phyloP scores from a whole-genome alignment of 2,797 vertebrate genomes.

The Alcedo atthis region DNA sequence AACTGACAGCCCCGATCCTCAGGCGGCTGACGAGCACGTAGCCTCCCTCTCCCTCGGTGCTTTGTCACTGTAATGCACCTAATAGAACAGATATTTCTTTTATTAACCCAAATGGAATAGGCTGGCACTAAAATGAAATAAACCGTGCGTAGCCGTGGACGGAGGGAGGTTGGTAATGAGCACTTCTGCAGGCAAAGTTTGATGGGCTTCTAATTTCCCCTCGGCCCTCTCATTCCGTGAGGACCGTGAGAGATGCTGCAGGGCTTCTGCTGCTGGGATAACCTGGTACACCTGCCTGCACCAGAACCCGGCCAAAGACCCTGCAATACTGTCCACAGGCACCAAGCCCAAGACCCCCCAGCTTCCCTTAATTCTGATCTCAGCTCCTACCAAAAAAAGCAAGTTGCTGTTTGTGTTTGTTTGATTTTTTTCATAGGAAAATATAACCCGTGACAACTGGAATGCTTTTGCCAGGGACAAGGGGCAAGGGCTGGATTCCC shows the following conservation, averaged over 20 bases:
- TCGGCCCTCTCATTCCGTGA: rapidly evolving
- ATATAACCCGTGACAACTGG: rapidly evolving
- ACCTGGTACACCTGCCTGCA: rapidly evolving
- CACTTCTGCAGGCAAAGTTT: not conserved
- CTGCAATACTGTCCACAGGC: rapidly evolving
- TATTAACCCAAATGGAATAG: conserved; percentile 41
- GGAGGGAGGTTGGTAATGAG: conserved; percentile 12
- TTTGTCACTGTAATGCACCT: conserved; percentile 64
- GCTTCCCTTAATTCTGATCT: not conserved
- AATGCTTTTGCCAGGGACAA: not conserved
- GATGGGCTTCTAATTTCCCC: conserved; percentile 13
- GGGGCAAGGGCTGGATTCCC: not conserved
- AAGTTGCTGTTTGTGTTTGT: too few species aligned
- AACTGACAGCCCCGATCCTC: conserved; percentile 84
- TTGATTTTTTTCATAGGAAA: not conserved
- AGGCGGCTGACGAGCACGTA: conserved; percentile 82
- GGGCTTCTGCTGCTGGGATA: not conserved
- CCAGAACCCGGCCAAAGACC: not conserved
- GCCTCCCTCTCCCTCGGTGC: conserved; percentile 54
- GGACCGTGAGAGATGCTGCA: rapidly evolving
- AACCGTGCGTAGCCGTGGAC: not conserved
- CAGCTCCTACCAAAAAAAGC: not conserved
- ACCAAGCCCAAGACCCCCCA: not conserved
- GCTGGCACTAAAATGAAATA: not conserved
- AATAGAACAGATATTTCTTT: conserved; percentile 62